Percentiles rank a stretch among this genome's conserved stretches.
Evolutionary conservation across 23 tunicate species (phyloP).

Genomic region (Botrylloides violaceus): DNA sequence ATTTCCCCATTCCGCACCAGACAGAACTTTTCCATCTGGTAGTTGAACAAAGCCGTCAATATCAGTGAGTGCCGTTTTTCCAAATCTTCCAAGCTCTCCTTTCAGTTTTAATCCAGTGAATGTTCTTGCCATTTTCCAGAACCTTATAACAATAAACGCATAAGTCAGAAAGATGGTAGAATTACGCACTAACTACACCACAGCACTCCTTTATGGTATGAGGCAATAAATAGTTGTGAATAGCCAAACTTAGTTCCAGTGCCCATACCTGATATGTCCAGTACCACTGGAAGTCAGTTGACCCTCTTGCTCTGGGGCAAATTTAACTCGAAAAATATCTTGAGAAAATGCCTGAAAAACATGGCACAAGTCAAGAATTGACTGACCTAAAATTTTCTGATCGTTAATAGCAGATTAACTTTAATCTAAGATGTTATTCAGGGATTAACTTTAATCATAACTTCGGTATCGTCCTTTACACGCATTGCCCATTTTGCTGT

Average conservation of each 20-base stretch:
- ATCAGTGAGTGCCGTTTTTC: constrained; percentile 84
- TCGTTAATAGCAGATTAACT: no score
- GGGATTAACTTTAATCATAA: not conserved
- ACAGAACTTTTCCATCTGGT: constrained; percentile 96
- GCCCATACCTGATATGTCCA: constrained; percentile 71
- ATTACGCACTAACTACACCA: no score
- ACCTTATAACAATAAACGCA: constrained; percentile 44
- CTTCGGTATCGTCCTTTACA: not conserved
- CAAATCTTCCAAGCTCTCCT: constrained; percentile 96
- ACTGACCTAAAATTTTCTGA: no score
- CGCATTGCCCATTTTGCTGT: not conserved
- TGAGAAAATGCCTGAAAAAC: constrained; percentile 81
- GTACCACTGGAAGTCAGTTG: constrained; percentile 95
- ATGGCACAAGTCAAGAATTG: no score
- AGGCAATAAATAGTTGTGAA: no score
- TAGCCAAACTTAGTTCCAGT: no score
- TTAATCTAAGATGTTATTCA: no score
- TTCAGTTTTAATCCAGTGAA: constrained; percentile 95
- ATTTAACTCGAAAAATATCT: constrained; percentile 88
- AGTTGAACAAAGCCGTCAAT: constrained; percentile 95
- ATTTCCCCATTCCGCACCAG: constrained; percentile 97
- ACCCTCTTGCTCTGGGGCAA: constrained; percentile 94
- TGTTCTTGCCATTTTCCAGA: constrained; percentile 99
- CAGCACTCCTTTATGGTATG: no score
- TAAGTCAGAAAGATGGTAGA: no score